Evolutionary conservation across 1,140 invertebrate genomes (phyloP).

Genomic region (Maconellicoccus hirsutus): DNA sequence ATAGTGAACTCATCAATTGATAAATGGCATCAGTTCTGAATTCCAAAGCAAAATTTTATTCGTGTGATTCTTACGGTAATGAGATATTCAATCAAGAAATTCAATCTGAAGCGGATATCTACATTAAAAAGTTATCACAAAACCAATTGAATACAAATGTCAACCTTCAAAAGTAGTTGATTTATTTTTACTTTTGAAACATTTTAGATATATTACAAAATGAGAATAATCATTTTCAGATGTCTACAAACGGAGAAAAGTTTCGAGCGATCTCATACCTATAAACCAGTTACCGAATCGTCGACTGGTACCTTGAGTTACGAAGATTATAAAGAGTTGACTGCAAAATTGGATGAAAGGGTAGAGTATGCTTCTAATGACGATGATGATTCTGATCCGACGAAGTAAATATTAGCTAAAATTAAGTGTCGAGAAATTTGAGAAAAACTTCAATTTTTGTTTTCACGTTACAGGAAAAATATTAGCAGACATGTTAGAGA

Average conservation of each 20-base stretch:
- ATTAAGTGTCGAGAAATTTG: not conserved
- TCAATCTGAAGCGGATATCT: constrained; percentile 26
- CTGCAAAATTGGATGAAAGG: not conserved
- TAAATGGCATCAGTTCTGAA: constrained; percentile 23
- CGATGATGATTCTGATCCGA: not conserved
- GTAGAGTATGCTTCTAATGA: not conserved
- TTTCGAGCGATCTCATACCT: constrained; percentile 25
- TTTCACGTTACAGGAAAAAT: constrained; percentile 1
- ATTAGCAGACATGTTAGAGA: constrained; percentile 27
- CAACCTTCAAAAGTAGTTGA: constrained; percentile 25
- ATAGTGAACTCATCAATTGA: too few relatives aligned
- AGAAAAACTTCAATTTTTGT: not conserved
- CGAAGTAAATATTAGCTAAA: constrained; percentile 8
- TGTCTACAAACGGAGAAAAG: constrained; percentile 25
- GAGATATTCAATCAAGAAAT: constrained; percentile 21
- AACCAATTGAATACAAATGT: constrained; percentile 26
- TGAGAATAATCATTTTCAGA: too few relatives aligned
- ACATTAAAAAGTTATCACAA: constrained; percentile 26
- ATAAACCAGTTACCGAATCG: constrained; percentile 23
- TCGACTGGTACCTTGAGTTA: constrained; percentile 23
- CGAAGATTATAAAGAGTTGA: constrained; percentile 25
- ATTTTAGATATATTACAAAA: not conserved
- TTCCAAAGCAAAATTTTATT: constrained; percentile 22
- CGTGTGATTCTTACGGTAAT: not conserved
- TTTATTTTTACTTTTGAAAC: too few relatives aligned